Conservation (phyloP, 2,113 vertebrate species). For the Oceanites oceanicus region DNA sequence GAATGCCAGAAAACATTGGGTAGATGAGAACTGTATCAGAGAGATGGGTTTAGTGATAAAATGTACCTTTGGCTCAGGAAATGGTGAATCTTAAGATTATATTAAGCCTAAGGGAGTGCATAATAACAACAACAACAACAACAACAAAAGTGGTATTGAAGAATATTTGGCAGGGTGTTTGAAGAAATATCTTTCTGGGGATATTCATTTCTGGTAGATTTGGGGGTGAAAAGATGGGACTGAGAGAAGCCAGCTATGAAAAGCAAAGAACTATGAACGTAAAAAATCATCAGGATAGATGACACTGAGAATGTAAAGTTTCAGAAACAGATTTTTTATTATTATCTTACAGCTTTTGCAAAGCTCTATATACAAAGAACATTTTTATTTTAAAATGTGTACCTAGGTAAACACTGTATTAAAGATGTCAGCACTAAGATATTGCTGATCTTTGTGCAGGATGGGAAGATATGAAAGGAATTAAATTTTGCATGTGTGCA, state of each 20-base stretch:
- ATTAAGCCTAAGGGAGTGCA: not conserved
- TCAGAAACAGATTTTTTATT: not conserved
- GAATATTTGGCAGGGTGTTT: not conserved
- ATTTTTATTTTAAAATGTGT: not conserved
- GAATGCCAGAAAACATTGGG: not conserved
- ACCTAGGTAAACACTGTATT: not conserved
- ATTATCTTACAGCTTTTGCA: not conserved
- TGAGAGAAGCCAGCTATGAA: not conserved
- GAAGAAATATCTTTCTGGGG: not conserved
- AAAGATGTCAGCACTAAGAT: not conserved
- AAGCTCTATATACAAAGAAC: not conserved
- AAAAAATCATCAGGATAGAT: not conserved
- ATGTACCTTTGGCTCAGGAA: not conserved
- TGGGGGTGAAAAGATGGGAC: not conserved
- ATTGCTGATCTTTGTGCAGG: not conserved
- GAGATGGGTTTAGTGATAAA: conserved; percentile 20
- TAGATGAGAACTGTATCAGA: not conserved
- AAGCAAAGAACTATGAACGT: not conserved
- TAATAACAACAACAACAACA: not conserved
- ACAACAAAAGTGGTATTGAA: not conserved
- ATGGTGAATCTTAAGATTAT: not conserved
- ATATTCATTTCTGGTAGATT: not conserved
- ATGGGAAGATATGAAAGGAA: not conserved
- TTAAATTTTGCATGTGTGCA: rapidly evolving
- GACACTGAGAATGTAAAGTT: not conserved